These are phyloP conservation scores for Enteromius radiatus DNA, from an alignment of 2,797 vertebrate species.

Conservation along the genomic window DNA sequence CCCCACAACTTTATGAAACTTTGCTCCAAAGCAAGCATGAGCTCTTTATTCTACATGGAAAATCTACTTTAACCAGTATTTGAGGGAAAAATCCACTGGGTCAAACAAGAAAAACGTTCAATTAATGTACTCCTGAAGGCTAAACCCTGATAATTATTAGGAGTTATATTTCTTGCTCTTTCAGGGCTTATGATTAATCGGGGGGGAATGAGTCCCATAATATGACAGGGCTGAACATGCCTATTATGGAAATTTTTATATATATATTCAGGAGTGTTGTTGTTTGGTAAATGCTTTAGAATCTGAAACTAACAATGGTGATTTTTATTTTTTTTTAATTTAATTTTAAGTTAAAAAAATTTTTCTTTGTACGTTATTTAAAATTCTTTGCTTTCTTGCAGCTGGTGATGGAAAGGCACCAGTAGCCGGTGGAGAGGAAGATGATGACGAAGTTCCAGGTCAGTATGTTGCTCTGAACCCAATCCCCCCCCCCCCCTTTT, in stretches of 20 bases:
- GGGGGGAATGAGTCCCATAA: background rate
- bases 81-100: background rate
- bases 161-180: background rate
- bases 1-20: background rate
- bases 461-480: conserved; percentile 50
- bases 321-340: no score
- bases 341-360: no score
- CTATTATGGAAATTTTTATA: background rate
- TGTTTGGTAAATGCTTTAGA: background rate
- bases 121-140: background rate
- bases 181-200: background rate
- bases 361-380: background rate
- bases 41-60: background rate
- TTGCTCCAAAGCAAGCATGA: no score
- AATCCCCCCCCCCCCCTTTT: background rate
- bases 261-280: background rate
- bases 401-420: conserved; percentile 95
- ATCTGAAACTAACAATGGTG: background rate
- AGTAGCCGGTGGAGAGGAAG: conserved; percentile 93
- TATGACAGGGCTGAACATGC: background rate
- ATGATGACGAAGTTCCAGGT: conserved; percentile 99
- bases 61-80: background rate
- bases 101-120: background rate
- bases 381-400: conserved; percentile 66
- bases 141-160: background rate